Percentiles rank a stretch among this genome's conserved stretches.
phyloP scores from a whole-genome alignment of 2,797 vertebrate genomes.

The Channallabes apus region DNA sequence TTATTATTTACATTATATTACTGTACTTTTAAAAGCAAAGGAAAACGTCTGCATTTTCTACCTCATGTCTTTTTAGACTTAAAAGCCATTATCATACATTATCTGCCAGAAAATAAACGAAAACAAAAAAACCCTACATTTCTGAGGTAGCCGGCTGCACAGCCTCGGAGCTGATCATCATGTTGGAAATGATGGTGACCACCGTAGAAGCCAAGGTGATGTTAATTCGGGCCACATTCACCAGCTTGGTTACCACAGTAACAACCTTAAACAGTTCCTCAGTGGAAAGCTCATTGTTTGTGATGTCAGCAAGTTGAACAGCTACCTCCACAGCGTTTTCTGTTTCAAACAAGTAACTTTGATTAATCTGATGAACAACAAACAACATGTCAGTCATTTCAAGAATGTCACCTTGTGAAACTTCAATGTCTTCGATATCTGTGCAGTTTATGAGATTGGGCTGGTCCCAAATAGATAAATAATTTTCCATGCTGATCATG shows the following conservation, averaged over 20 bases:
- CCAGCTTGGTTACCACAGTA: constrained; percentile 85
- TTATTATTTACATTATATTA: neutral
- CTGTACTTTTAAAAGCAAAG: neutral
- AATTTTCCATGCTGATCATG: constrained; percentile 69
- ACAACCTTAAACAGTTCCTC: constrained; percentile 88
- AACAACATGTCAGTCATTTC: neutral
- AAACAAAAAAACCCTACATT: constrained; percentile 69
- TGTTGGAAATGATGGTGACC: constrained; percentile 93
- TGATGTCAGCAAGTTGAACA: constrained; percentile 82
- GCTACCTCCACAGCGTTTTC: constrained; percentile 86
- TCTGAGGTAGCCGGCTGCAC: constrained; percentile 79
- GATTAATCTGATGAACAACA: neutral
- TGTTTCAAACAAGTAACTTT: constrained; percentile 55
- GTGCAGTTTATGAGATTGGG: constrained; percentile 83
- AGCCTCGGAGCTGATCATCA: constrained; percentile 82
- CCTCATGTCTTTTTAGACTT: neutral
- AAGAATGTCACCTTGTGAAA: constrained; percentile 71
- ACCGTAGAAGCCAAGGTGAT: constrained; percentile 81
- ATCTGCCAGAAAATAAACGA: neutral
- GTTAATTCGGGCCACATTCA: constrained; percentile 87
- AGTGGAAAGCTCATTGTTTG: constrained; percentile 78
- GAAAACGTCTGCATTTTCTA: neutral
- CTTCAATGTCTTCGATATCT: constrained; percentile 66
- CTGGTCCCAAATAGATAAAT: constrained; percentile 77
- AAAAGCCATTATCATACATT: neutral